Evolutionary conservation across 2,888 invertebrate genomes (phyloP).

Genomic region (Elysia crispata): DNA sequence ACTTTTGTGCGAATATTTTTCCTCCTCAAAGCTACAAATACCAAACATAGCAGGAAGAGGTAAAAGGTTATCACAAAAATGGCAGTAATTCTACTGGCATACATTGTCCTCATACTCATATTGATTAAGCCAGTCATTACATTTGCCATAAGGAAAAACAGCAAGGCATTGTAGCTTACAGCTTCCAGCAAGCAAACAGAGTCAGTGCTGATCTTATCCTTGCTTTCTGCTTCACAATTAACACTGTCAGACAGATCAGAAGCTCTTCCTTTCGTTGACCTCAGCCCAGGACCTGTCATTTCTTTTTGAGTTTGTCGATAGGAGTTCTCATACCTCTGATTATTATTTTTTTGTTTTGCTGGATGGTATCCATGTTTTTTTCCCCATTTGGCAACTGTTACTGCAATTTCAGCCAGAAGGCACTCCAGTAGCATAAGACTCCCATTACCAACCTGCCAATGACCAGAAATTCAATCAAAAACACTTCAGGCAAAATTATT

Average conservation of each 20-base stretch:
- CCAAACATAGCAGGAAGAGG: slow-evolving; percentile 61
- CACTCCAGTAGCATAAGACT: slow-evolving; percentile 57
- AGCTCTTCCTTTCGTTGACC: neutral
- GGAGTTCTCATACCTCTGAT: too few species aligned
- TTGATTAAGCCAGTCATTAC: slow-evolving; percentile 90
- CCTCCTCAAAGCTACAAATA: slow-evolving; percentile 53
- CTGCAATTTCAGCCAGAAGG: slow-evolving; percentile 61
- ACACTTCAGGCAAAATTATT: too few species aligned
- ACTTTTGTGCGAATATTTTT: slow-evolving; percentile 55
- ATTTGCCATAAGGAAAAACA: slow-evolving; percentile 91
- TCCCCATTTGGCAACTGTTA: slow-evolving; percentile 42
- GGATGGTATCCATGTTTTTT: slow-evolving; percentile 28
- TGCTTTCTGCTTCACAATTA: neutral
- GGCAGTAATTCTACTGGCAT: slow-evolving; percentile 56
- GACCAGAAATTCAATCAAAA: neutral
- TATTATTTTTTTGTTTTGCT: neutral
- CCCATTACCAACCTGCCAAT: slow-evolving; percentile 65
- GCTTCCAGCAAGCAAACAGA: slow-evolving; percentile 81
- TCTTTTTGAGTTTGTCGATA: neutral
- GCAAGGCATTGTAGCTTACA: slow-evolving; percentile 88
- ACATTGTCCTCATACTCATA: slow-evolving; percentile 82
- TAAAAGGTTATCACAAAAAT: slow-evolving; percentile 65
- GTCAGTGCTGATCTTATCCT: neutral
- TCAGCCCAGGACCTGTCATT: neutral
- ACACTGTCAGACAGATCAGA: neutral